Base-by-base conservation (phyloP, 1,140 invertebrate genomes). In the Drosophila simulans region DNA sequence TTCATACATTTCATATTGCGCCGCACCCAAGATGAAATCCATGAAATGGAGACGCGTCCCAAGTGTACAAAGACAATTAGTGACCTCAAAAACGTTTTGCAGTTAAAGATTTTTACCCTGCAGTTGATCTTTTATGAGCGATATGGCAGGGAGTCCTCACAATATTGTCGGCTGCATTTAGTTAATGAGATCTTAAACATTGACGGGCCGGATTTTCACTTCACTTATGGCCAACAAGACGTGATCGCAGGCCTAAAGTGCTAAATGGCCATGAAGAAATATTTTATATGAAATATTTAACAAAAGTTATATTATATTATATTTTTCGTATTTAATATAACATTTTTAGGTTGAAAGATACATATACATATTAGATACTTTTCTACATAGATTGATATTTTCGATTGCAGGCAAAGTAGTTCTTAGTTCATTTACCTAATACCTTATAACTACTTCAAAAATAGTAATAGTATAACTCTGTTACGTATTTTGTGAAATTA, bases 41-140 rank as follows among this genome's bases (percentile, higher is more conserved):
- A 54, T 74, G 56, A 69, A 72, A 52, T 48, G 59, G 66, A 77
- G 51, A 73, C 35, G 48, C 57, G 39, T 73, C 27, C 71, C 34
- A 70, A 60, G 43, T 54, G 46, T 72, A 64, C 80, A 82, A 81
- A 78, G 64, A 86, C 84, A 89, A 86, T 79, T 83, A 79, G 76
- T 79, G 83, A 86, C 83, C 83, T 65, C 83, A 86, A 88, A 86
- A 86, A 83, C 84, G 84, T 86, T 83, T 83, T 77, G 79, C 83
- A 88, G 66, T 49, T 88, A 77, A 86, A 55, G 69, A 76, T 76
- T 65, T 80, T 64, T 65, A 48, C 34, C 55, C 48, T 68, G 51
- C 65, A 70, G 42, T 53, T 76, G 77, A 82, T 83, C 74, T 57
- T 83, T 79, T 66, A 84, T 59, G 76, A 27, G 20, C 27, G 80